Conservation (phyloP, 92 coral and sea anemone species). For the Epizoanthus scotinus region DNA sequence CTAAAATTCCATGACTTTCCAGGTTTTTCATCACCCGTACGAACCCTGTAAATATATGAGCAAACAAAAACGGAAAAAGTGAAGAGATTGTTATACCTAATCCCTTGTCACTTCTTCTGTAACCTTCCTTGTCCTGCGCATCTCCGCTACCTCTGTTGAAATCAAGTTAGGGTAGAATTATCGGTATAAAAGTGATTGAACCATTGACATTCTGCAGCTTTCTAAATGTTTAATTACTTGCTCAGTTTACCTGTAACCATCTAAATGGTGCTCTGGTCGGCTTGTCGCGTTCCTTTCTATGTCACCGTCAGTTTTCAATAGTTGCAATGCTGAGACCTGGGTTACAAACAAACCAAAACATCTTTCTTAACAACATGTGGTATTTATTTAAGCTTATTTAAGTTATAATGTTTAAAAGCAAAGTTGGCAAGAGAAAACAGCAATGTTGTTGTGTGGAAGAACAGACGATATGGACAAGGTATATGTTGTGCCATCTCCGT, state of each 20-base stretch:
- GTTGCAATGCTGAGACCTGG: conserved; percentile 67
- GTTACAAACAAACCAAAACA: background rate
- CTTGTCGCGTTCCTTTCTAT: conserved; percentile 21
- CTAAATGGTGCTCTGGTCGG: conserved; percentile 74
- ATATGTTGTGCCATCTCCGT: too few relatives aligned
- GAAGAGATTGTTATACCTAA: conserved; percentile 3
- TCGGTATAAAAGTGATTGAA: background rate
- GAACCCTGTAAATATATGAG: too few relatives aligned
- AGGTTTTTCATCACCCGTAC: too few relatives aligned
- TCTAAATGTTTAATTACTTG: background rate
- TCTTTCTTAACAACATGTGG: background rate
- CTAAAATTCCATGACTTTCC: too few relatives aligned
- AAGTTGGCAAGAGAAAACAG: background rate
- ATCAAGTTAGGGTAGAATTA: background rate
- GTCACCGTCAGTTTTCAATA: conserved; percentile 61
- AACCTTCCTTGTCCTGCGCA: background rate
- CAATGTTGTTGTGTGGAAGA: too few relatives aligned
- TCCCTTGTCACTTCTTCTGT: conserved; percentile 13
- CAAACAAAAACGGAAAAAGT: background rate
- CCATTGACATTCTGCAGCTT: too few relatives aligned
- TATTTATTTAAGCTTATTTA: too few relatives aligned
- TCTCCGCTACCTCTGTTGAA: conserved; percentile 2
- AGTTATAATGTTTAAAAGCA: too few relatives aligned
- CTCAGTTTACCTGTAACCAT: conserved; percentile 47
- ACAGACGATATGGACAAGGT: too few relatives aligned